Conservation (phyloP, 1,140 invertebrate species). For the Drosophila repleta region DNA sequence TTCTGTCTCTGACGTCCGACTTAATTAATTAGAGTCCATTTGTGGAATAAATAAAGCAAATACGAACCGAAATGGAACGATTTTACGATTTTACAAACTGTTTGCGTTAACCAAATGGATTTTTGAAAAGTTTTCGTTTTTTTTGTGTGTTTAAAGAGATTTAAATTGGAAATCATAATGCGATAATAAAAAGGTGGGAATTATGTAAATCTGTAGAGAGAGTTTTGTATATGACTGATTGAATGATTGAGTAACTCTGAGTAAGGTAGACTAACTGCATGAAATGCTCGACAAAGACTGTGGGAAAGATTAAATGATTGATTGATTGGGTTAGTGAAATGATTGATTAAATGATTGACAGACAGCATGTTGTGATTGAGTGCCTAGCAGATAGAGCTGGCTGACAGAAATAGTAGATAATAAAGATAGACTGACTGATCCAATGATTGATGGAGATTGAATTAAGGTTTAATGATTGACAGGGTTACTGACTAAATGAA, state of each 20-base stretch:
- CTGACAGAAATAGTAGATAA: no score
- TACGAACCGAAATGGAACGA: constrained; percentile 1
- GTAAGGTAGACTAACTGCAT: background rate
- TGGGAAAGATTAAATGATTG: no score
- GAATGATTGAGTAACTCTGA: background rate
- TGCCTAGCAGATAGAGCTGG: background rate
- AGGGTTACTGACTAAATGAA: no score
- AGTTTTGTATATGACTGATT: background rate
- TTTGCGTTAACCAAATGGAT: background rate
- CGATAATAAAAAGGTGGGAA: no score
- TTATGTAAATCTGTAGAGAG: background rate
- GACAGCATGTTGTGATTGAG: background rate
- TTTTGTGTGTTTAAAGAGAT: constrained; percentile 9
- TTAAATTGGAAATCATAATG: background rate
- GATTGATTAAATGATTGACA: background rate
- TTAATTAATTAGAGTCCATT: constrained; percentile 45
- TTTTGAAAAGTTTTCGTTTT: no score
- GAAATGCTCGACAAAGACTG: background rate
- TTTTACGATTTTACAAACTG: background rate
- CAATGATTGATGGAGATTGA: background rate
- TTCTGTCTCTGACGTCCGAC: constrained; percentile 32
- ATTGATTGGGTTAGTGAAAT: background rate
- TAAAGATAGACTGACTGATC: background rate
- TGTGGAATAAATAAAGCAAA: constrained; percentile 16
- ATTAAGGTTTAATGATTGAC: no score